Evolutionary conservation across 2,797 vertebrate genomes (phyloP).

Genomic region (Micropoecilia bifurca): DNA sequence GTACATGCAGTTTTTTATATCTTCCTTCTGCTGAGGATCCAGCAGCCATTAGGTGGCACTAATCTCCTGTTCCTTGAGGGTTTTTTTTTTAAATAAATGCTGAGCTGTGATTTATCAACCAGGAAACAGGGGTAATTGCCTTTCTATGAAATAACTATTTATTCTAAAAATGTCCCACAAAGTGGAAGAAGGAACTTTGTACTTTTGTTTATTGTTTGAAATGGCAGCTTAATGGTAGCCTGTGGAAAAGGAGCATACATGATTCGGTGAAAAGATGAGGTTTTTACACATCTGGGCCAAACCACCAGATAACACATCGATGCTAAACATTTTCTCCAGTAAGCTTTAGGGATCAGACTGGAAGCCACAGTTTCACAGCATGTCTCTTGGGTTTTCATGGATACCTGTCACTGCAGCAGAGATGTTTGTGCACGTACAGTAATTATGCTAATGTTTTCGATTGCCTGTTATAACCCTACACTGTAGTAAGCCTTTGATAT

Average conservation of each 20-base stretch:
- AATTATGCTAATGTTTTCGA: constrained; percentile 17
- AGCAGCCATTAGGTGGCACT: neutral
- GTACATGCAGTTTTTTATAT: neutral
- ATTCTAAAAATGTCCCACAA: neutral
- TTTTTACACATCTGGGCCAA: neutral
- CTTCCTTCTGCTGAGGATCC: neutral
- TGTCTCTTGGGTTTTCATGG: neutral
- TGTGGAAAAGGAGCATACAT: neutral
- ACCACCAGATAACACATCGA: neutral
- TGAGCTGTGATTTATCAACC: neutral
- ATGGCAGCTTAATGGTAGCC: neutral
- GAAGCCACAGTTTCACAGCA: neutral
- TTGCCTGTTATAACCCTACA: constrained; percentile 9
- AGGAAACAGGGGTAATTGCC: neutral
- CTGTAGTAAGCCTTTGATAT: constrained; percentile 2
- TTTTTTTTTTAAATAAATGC: neutral
- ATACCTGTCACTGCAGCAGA: neutral
- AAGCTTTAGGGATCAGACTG: neutral
- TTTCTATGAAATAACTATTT: neutral
- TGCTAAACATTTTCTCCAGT: neutral
- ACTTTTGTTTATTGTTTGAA: neutral
- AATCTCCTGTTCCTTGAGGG: neutral
- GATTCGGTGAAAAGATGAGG: neutral
- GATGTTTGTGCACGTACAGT: constrained; percentile 8
- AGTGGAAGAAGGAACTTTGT: neutral